Evolutionary conservation across 2,797 vertebrate genomes (phyloP).

Genomic region (Phalloptychus januarius): DNA sequence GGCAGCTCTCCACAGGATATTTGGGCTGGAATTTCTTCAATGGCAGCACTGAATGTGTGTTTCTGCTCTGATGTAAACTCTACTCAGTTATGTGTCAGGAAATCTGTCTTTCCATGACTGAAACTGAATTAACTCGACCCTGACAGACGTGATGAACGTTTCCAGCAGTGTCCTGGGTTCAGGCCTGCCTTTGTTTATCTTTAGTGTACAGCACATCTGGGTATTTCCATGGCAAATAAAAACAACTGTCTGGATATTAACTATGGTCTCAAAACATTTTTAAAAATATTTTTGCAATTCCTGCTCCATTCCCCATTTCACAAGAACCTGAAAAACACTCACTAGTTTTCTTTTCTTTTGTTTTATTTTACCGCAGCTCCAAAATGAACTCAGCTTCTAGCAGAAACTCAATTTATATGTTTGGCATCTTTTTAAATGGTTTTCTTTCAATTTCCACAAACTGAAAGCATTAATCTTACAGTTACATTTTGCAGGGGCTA

Average conservation of each 20-base stretch:
- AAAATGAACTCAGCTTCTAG: background rate
- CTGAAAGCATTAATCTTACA: background rate
- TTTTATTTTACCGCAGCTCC: background rate
- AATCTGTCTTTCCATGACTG: background rate
- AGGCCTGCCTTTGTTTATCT: slow-evolving; percentile 7
- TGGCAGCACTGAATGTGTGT: slow-evolving; percentile 8
- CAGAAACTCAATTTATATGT: background rate
- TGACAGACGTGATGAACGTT: slow-evolving; percentile 20
- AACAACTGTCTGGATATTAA: background rate
- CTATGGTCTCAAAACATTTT: background rate
- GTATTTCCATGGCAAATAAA: background rate
- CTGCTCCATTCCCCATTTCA: background rate
- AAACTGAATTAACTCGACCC: background rate
- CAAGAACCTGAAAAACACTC: background rate
- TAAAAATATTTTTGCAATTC: background rate
- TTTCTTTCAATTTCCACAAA: background rate
- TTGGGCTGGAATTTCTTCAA: slow-evolving; percentile 3
- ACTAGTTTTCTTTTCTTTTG: background rate
- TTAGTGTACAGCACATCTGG: background rate
- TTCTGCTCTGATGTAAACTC: background rate
- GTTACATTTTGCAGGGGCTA: background rate
- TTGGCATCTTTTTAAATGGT: background rate
- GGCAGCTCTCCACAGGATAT: slow-evolving; percentile 5
- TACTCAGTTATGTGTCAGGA: background rate
- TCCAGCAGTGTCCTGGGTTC: background rate